Evolutionary conservation across 1,140 invertebrate species (phyloP).

Genomic region (Aphis craccivora): DNA sequence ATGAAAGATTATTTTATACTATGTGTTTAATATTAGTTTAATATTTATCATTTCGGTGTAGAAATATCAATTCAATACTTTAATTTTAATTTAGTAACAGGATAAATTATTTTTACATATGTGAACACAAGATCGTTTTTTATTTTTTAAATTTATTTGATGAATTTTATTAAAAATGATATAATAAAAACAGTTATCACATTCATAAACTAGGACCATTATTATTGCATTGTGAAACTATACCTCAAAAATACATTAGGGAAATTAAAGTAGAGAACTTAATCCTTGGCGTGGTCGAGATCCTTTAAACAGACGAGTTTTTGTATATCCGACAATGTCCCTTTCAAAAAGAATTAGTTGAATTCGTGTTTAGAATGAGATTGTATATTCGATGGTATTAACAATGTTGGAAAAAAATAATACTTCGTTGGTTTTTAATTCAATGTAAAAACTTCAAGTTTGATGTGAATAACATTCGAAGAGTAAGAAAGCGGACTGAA

Average conservation of each 20-base stretch:
- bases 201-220: neutral
- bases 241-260: neutral
- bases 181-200: neutral
- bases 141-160: neutral
- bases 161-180: neutral
- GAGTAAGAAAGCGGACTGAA: neutral
- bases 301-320: constrained; percentile 10
- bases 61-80: too few relatives aligned
- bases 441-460: neutral
- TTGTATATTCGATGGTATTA: neutral
- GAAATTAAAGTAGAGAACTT: constrained; percentile 12
- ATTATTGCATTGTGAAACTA: neutral
- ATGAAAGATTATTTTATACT: too few relatives aligned
- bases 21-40: too few relatives aligned
- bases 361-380: neutral
- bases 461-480: neutral
- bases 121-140: neutral
- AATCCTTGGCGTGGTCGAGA: neutral
- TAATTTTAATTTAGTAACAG: neutral
- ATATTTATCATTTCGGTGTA: too few relatives aligned
- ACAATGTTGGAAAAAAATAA: neutral
- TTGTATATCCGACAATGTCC: neutral
- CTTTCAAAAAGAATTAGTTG: neutral
- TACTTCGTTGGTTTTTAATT: neutral
- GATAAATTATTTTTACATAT: neutral